phyloP scores from a whole-genome alignment of 2,797 vertebrate species.

The Lacerta agilis region DNA sequence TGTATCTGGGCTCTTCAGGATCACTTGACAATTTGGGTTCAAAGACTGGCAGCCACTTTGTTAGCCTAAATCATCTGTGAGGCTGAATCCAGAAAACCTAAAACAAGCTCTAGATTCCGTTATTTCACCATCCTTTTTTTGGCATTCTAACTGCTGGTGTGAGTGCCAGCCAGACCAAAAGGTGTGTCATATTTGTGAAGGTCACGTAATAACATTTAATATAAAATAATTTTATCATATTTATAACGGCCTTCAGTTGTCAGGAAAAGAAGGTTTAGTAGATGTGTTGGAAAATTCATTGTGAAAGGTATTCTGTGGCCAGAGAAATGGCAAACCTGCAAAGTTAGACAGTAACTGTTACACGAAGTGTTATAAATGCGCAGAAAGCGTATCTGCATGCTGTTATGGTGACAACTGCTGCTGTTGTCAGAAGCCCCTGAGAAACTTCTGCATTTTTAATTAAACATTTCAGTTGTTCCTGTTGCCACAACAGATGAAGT shows the following conservation, averaged over 20 bases:
- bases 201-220: background rate
- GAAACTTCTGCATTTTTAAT: constrained; percentile 30
- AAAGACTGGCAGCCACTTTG: background rate
- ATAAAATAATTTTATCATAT: background rate
- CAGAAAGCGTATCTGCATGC: background rate
- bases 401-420: background rate
- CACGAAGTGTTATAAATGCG: background rate
- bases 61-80: background rate
- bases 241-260: background rate
- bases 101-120: background rate
- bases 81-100: background rate
- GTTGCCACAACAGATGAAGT: constrained; percentile 20
- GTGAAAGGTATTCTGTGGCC: background rate
- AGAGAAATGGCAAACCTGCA: background rate
- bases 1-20: background rate
- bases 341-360: background rate
- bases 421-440: background rate
- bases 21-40: background rate
- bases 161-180: background rate
- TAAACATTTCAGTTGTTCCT: background rate
- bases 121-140: background rate
- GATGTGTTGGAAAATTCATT: constrained; percentile 1
- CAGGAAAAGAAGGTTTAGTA: background rate
- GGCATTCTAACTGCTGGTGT: background rate
- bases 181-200: background rate